These are phyloP conservation scores for Hormiphora californensis DNA, from an alignment of 37 sponge, comb jelly and placozoan genomes.

Conservation along the genomic window DNA sequence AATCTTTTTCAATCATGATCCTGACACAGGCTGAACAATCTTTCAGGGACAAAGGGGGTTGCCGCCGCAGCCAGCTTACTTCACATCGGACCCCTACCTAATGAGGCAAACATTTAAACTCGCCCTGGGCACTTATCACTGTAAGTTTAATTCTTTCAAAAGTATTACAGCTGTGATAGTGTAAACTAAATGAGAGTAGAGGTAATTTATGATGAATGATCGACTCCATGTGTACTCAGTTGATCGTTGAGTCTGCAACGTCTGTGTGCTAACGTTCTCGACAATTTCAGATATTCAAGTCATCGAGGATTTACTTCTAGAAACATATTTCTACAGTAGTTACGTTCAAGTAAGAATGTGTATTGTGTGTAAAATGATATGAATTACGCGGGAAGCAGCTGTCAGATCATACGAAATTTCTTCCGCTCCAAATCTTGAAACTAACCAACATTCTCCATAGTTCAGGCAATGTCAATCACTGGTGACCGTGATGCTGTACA, in stretches of 20 bases:
- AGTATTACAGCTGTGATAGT: too few relatives aligned
- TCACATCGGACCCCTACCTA: slow-evolving; percentile 35
- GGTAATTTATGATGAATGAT: too few relatives aligned
- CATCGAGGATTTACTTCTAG: slow-evolving; percentile 20
- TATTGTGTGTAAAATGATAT: too few relatives aligned
- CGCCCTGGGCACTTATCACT: slow-evolving; percentile 32
- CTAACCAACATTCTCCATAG: not conserved
- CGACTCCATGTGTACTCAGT: too few relatives aligned
- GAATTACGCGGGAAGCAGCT: too few relatives aligned
- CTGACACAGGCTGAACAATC: too few relatives aligned
- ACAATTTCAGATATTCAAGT: slow-evolving; percentile 47
- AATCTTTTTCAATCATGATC: too few relatives aligned
- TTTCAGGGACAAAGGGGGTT: slow-evolving; percentile 35
- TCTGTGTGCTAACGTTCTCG: not conserved
- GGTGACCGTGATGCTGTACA: slow-evolving; percentile 50
- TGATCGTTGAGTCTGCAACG: too few relatives aligned
- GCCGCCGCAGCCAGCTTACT: slow-evolving; percentile 17
- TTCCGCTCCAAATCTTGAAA: not conserved
- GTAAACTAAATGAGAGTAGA: too few relatives aligned
- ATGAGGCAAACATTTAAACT: slow-evolving; percentile 39
- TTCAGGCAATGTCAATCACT: slow-evolving; percentile 48
- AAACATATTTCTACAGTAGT: slow-evolving; percentile 48
- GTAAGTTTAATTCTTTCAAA: not conserved
- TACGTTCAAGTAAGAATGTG: slow-evolving; percentile 34
- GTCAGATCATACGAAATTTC: too few relatives aligned